Evolutionary conservation across 2,797 vertebrate genomes (phyloP).

Genomic region (Pteronotus mesoamericanus): DNA sequence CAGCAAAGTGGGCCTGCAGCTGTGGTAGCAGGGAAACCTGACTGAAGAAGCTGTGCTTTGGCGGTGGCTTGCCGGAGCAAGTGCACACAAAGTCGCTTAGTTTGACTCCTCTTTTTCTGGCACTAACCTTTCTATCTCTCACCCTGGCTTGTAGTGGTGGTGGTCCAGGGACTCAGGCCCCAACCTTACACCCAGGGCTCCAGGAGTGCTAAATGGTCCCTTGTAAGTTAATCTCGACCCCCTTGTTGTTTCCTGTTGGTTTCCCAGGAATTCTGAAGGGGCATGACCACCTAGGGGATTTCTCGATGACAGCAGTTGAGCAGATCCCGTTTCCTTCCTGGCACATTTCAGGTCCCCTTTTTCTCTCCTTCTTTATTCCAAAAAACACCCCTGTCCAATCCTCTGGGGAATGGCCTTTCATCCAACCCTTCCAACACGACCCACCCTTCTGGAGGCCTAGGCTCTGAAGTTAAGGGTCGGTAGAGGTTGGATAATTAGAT

Average conservation of each 20-base stretch:
- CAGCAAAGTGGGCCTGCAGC: slow-evolving; percentile 19
- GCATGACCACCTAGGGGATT: slow-evolving; percentile 34
- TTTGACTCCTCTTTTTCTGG: not conserved
- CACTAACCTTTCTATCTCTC: not conserved
- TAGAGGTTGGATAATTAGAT: slow-evolving; percentile 2
- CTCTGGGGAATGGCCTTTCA: not conserved
- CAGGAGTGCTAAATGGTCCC: not conserved
- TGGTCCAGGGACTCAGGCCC: not conserved
- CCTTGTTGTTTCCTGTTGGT: not conserved
- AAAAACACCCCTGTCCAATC: not conserved
- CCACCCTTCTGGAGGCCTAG: slow-evolving; percentile 7
- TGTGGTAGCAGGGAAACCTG: not conserved
- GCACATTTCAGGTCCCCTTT: not conserved
- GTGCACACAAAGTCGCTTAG: slow-evolving; percentile 5
- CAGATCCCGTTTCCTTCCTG: slow-evolving; percentile 42
- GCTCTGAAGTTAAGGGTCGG: slow-evolving; percentile 53
- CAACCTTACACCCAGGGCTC: not conserved
- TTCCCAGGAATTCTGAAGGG: slow-evolving; percentile 10
- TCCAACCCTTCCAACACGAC: not conserved
- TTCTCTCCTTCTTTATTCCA: not conserved
- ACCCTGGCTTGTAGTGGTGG: not conserved
- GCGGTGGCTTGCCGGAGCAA: not conserved
- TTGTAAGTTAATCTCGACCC: not conserved
- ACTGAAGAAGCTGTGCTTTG: not conserved
- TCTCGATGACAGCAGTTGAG: not conserved